Evolutionary conservation across 2,888 invertebrate species (phyloP), one percentile per base, ranked within the genome.

Genomic region (Achlya flavicornis): DNA sequence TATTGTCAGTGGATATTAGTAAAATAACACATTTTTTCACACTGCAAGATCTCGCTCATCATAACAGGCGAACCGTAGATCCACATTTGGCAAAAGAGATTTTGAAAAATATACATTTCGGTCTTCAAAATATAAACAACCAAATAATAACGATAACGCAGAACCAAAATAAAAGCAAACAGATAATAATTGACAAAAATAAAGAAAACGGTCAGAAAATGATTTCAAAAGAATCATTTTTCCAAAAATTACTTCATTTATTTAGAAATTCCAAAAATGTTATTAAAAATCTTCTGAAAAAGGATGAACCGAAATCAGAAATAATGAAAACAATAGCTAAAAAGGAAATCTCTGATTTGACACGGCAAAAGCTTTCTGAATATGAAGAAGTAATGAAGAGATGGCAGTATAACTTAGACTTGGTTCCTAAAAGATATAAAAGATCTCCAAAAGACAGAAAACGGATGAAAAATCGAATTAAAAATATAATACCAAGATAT

Each of bases 401-500:
- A 66, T 90, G 91, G 91, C 88, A 90, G 67, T 74, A 77, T 0
- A 80, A 81, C 64, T 75, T 89, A 14, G 81, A 84, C 19, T 65
- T 84, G 3, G 41, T 66, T 0, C 58, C 76, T 2, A 74, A 72
- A 19, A 77, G 80, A 63, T 70, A 67, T 1, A 90, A 85, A 70
- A 79, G 92, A 58, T 80, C 83, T 0, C 3, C 73, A 4, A 58
- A 65, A n/a, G 66, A 64, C 14, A 74, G 77, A 19, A 70, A 76
- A 2, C 74, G 66, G 5, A 65, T 74, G 12, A 69, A 74, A 19
- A 72, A 74, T 48, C 78, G 83, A n/a, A 84, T 90, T 11, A 89
- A 87, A 60, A 87, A 83, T 66, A 90, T 91, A 6, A 79, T 91
- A 69, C 91, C 91, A 3, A 79, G 78, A 57, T 90, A 90, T 69